Evolutionary conservation across 1,140 invertebrate species (phyloP).

Genomic region (Orius insidiosus): DNA sequence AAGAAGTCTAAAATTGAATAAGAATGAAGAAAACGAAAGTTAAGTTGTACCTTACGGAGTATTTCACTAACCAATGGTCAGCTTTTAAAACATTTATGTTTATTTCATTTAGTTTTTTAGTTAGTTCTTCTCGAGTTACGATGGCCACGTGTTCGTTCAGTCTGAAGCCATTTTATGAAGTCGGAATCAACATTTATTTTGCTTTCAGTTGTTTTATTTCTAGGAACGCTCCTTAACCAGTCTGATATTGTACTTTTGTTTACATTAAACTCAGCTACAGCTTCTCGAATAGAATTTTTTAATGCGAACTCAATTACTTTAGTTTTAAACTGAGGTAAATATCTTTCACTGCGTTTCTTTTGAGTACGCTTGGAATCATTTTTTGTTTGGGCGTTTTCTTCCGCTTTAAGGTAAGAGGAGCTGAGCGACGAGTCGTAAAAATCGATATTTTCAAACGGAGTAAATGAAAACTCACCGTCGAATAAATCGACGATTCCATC

Average conservation of each 20-base stretch:
- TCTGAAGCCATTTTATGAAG: constrained; percentile 4
- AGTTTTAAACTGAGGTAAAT: constrained; percentile 21
- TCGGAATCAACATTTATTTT: neutral
- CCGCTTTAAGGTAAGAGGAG: neutral
- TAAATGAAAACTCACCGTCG: neutral
- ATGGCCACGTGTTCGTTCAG: constrained; percentile 1
- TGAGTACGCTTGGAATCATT: constrained; percentile 2
- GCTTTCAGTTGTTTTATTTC: neutral
- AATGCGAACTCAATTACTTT: constrained; percentile 18
- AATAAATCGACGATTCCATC: neutral
- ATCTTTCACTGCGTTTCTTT: constrained; percentile 17
- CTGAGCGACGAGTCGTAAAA: neutral
- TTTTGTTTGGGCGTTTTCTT: constrained; percentile 1
- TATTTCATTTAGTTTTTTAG: constrained; percentile 1
- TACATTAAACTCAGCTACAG: constrained; percentile 19
- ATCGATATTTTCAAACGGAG: neutral
- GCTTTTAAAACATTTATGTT: constrained; percentile 3
- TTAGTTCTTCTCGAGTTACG: constrained; percentile 1
- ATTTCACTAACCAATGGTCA: constrained; percentile 4
- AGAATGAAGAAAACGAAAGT: too few relatives aligned
- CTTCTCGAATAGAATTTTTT: constrained; percentile 18
- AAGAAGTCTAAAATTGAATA: too few relatives aligned
- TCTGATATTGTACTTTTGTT: constrained; percentile 17
- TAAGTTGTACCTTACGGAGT: too few relatives aligned
- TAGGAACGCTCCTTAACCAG: constrained; percentile 17